Evolutionary conservation across 2,113 vertebrate species (phyloP), one percentile per base, ranked within the genome.

Genomic region (Siphamia tubifer): DNA sequence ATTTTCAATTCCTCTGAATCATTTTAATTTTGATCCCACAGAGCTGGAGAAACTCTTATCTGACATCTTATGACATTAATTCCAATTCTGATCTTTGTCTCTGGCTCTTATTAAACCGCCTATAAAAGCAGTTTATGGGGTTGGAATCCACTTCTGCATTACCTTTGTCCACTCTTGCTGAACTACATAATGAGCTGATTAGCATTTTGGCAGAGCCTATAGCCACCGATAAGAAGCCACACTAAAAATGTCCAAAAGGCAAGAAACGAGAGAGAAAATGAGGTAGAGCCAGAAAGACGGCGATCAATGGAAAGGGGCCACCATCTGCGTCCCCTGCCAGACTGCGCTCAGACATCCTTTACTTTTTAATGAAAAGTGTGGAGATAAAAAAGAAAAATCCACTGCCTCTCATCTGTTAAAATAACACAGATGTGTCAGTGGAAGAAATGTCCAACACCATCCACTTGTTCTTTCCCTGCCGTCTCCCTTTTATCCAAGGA

Each of bases 171-270:
- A 67, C 69, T 81, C 32, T 52, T 28, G 70, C 16, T 72, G 73
- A 80, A 80, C 74, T 75, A 81, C 86, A 84, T 81, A 86, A 90
- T 84, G 74, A 85, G 85, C 64, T 80, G 73, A 89, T 91, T 85
- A 85, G 64, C 75, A 91, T 91, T 83, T 84, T 72, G 74, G 78
- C 70, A 73, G 39, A 48, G 76, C 60, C 47, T 70, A 66, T 40
- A 54, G 23, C 65, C 49, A 81, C 55, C 86, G 81, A 89, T 78
- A 63, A 79, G 72, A 81, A 35, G 34, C 44, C 31, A 15, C 38
- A 32, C 67, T 40, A 27, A 48, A 68, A 66, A 58, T 42, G 57
- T 64, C 40, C 47, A 40, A 40, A 20, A 58, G 51, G 19, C 28
- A 36, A 34, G 48, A 63, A 47, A 48, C 24, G 20, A 34, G 12